Base-by-base conservation (phyloP, 2,888 invertebrate species). In the Andrena praecox region DNA sequence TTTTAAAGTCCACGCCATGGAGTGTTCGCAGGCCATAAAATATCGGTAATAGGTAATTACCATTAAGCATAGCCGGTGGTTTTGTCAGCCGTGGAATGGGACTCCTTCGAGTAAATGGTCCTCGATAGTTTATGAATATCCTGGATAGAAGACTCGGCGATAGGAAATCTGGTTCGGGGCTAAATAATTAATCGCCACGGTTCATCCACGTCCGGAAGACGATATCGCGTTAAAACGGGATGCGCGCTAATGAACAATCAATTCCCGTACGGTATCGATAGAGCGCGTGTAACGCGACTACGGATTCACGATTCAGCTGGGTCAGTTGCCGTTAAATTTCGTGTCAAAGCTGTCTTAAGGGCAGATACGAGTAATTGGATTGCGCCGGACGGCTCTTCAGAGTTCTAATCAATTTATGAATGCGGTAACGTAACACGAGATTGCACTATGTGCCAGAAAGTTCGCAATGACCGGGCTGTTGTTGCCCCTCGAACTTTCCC, bases 321-420 rank as follows among this genome's bases (percentile, higher is more conserved):
- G 66, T 63, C 2, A 12, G 4, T 33, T 50, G 4, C 31, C 24
- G 29, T 67, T 54, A 68, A 62, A 75, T 24, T 68, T 10, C 7
- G 48, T 27, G 24, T 24, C 48, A 16, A 48, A 7, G 27, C 29
- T 35, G 24, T 62, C 42, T 42, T 29, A 52, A 54, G 73, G 42
- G 20, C 8, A 42, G 29, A 50, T 64, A 60, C 33, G 73, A 60
- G 79, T 88, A 88, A 88, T 86, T 75, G 85, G 85, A 88, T 88
- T 80, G 74, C 48, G 77, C 68, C 52, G 74, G 78, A 82, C 77
- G 74, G 56, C 66, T 76, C 71, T 77, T 67, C 85, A 31, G 82
- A 91, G 89, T 91, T 91, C 89, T 91, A 91, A 91, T 86, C 89
- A 90, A 91, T 91, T 91, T 91, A 91, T 91, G 91, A 91, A 91